A percentile compares a stretch with the other conserved stretches of the same genome.
Evolutionary conservation across 1,140 invertebrate species (phyloP).

Genomic region (Drosophila punjabiensis): DNA sequence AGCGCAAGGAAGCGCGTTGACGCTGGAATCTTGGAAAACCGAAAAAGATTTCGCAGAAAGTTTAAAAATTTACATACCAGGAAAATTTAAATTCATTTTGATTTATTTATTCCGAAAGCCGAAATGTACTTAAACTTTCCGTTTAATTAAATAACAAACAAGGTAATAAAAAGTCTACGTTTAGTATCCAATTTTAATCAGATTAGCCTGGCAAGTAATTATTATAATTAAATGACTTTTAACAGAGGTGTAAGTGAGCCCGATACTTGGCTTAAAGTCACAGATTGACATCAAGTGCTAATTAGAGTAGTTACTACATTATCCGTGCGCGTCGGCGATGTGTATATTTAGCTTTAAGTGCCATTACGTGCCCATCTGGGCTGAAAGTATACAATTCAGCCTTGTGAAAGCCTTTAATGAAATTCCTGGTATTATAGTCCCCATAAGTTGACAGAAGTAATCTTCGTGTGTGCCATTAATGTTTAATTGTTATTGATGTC

Average conservation of each 20-base stretch:
- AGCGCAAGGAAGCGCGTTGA: too few species aligned
- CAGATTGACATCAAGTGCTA: constrained; percentile 1
- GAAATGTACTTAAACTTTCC: not conserved
- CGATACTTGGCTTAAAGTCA: not conserved
- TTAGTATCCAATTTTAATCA: not conserved
- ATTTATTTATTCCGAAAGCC: not conserved
- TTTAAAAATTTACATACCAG: too few species aligned
- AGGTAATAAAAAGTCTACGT: not conserved
- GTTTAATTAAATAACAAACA: not conserved
- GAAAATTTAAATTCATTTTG: too few species aligned
- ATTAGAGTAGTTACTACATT: not conserved
- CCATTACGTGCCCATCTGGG: constrained; percentile 1
- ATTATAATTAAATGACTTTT: not conserved
- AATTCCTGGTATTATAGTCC: constrained; percentile 11
- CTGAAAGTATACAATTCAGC: not conserved
- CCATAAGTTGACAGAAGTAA: constrained; percentile 14
- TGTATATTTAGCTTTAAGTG: constrained; percentile 8
- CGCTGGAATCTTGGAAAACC: too few species aligned
- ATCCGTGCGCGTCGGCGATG: too few species aligned
- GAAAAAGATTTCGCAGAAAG: too few species aligned
- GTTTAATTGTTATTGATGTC: constrained; percentile 34
- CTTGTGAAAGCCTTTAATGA: constrained; percentile 2
- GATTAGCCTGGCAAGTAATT: too few species aligned
- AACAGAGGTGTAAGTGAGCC: not conserved
- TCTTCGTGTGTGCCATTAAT: constrained; percentile 2